phyloP scores from a whole-genome alignment of 2,888 invertebrate species.

The Dasysyrphus albostriatus region DNA sequence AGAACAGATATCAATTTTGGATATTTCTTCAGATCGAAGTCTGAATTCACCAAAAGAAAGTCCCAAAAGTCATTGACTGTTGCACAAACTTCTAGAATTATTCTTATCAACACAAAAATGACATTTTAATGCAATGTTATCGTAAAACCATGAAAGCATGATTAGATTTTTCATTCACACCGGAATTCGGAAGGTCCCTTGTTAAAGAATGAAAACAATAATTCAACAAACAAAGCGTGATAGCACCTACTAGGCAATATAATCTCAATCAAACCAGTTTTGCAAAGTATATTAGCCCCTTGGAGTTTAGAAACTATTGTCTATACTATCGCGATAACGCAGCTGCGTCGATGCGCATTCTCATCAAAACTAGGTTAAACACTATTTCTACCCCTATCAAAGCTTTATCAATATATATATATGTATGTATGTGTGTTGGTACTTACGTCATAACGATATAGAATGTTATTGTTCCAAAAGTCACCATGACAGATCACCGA shows the following conservation, averaged over 20 bases:
- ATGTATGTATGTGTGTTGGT: not conserved
- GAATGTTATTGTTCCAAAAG: conserved; percentile 82
- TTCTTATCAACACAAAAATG: conserved; percentile 29
- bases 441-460: conserved; percentile 80
- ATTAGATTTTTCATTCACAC: conserved; percentile 13
- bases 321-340: conserved; percentile 38
- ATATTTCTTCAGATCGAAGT: too few species aligned
- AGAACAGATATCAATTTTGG: too few species aligned
- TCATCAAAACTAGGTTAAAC: conserved; percentile 62
- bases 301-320: conserved; percentile 25
- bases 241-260: not conserved
- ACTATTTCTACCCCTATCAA: conserved; percentile 29
- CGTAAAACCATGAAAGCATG: not conserved
- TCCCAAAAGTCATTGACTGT: conserved; percentile 27
- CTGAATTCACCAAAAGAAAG: too few species aligned
- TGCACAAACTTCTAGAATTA: conserved; percentile 19
- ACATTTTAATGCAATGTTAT: not conserved
- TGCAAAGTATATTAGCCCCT: conserved; percentile 11
- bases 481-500: conserved; percentile 82
- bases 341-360: conserved; percentile 19
- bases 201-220: not conserved
- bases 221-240: not conserved
- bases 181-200: conserved; percentile 23
- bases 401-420: conserved; percentile 17
- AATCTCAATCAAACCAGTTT: conserved; percentile 23